Percentiles rank a stretch among this genome's conserved stretches.
Evolutionary conservation across 2,888 invertebrate species (phyloP).

Genomic region (Tetranychus piercei): DNA sequence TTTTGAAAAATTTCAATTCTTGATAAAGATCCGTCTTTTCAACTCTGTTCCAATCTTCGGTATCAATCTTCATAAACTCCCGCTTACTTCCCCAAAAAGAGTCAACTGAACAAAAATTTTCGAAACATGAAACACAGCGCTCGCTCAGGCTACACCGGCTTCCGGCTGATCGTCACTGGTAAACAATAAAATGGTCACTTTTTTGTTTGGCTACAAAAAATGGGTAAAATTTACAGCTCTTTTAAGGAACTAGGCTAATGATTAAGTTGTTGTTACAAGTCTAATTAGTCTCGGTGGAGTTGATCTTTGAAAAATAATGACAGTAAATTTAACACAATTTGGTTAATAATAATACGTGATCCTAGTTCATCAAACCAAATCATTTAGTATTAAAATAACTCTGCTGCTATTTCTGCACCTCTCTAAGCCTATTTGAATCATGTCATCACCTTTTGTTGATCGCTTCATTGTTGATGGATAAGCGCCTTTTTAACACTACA

Average conservation of each 20-base stretch:
- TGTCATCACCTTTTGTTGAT: neutral
- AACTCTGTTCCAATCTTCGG: too few species aligned
- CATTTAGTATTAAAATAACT: neutral
- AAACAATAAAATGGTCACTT: too few species aligned
- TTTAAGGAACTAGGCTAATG: neutral
- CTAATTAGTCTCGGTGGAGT: neutral
- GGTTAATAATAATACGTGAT: neutral
- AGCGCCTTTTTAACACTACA: neutral
- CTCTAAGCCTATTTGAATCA: neutral
- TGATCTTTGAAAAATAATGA: neutral
- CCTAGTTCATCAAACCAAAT: slow-evolving; percentile 1
- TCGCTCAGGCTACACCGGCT: too few species aligned
- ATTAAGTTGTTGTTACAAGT: neutral
- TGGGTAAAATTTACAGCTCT: too few species aligned
- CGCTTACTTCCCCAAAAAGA: too few species aligned
- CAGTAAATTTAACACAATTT: neutral
- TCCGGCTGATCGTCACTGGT: too few species aligned
- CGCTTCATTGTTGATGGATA: neutral
- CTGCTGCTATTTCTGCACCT: neutral
- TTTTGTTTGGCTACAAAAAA: too few species aligned
- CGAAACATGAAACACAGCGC: too few species aligned
- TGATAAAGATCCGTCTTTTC: too few species aligned
- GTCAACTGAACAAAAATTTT: too few species aligned
- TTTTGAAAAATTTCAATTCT: too few species aligned
- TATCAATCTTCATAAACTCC: too few species aligned